Evolutionary conservation across 2,113 vertebrate genomes (phyloP).

Genomic region (Condylura cristata): DNA sequence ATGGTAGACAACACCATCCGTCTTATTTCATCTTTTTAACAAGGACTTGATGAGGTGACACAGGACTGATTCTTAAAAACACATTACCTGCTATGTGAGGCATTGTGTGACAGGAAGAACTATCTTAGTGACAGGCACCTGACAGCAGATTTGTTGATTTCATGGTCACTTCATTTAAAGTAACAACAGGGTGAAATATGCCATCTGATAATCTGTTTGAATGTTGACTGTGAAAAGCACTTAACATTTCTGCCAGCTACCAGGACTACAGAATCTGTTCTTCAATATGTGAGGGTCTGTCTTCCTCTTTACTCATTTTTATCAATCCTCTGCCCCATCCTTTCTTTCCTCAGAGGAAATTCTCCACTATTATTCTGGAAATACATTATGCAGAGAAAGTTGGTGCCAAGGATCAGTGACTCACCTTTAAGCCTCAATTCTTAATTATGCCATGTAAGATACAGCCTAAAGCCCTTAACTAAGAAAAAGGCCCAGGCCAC

Average conservation of each 20-base stretch:
- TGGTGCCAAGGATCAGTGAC: slow-evolving; percentile 3
- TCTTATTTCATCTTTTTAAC: slow-evolving; percentile 91
- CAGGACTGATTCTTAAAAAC: slow-evolving; percentile 91
- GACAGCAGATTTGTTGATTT: slow-evolving; percentile 93
- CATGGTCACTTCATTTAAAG: slow-evolving; percentile 92
- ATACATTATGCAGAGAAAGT: slow-evolving; percentile 42
- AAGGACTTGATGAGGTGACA: slow-evolving; percentile 91
- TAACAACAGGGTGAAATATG: slow-evolving; percentile 92
- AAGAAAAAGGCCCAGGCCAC: not conserved
- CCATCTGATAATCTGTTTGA: slow-evolving; percentile 92
- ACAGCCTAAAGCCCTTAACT: not conserved
- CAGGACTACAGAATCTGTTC: slow-evolving; percentile 89
- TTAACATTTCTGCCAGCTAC: slow-evolving; percentile 90
- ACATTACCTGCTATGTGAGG: slow-evolving; percentile 91
- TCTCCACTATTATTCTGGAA: slow-evolving; percentile 41
- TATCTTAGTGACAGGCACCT: slow-evolving; percentile 90
- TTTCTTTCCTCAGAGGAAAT: slow-evolving; percentile 57
- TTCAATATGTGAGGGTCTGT: slow-evolving; percentile 88
- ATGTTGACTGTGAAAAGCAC: slow-evolving; percentile 91
- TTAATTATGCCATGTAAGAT: not conserved
- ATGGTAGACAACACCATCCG: slow-evolving; percentile 86
- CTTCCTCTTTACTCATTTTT: slow-evolving; percentile 81
- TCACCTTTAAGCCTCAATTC: not conserved
- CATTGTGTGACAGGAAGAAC: slow-evolving; percentile 90
- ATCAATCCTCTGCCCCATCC: slow-evolving; percentile 63